phyloP scores from a whole-genome alignment of 2,113 vertebrate species.

The Petaurus breviceps region DNA sequence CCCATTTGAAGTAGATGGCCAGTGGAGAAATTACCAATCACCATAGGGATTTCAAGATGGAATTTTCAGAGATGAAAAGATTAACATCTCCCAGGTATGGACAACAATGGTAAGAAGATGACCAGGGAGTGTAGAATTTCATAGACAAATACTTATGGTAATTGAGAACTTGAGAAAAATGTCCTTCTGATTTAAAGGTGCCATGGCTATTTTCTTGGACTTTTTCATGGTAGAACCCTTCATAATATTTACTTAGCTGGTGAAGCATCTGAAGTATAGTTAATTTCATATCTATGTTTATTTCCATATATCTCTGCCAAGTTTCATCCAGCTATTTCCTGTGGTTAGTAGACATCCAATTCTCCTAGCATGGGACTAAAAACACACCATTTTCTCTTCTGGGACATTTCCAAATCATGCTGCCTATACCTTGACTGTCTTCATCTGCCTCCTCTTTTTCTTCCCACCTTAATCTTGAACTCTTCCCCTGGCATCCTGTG shows the following conservation, averaged over 20 bases:
- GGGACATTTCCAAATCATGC: slow-evolving; percentile 22
- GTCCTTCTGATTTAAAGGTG: not conserved
- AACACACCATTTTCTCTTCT: slow-evolving; percentile 15
- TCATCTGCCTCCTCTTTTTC: not conserved
- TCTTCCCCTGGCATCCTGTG: not conserved
- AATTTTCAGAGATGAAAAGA: not conserved
- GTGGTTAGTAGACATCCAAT: not conserved
- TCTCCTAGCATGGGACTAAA: slow-evolving; percentile 23
- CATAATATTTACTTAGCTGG: not conserved
- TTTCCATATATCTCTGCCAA: not conserved
- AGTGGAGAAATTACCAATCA: not conserved
- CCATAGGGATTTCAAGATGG: not conserved
- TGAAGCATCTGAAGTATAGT: not conserved
- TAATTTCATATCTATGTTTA: not conserved
- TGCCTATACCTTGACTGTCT: not conserved
- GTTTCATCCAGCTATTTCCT: not conserved
- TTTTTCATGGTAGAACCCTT: not conserved
- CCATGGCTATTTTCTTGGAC: not conserved
- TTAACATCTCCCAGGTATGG: not conserved
- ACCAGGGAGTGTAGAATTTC: not conserved
- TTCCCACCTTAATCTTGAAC: not conserved
- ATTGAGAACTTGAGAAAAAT: not conserved
- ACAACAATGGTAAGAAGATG: not conserved
- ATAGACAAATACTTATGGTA: not conserved
- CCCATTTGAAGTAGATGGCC: not conserved